A percentile compares a stretch with the other conserved stretches of the same genome.
Evolutionary conservation across 2,113 vertebrate genomes (phyloP).

Genomic region (Neoarius graeffei): DNA sequence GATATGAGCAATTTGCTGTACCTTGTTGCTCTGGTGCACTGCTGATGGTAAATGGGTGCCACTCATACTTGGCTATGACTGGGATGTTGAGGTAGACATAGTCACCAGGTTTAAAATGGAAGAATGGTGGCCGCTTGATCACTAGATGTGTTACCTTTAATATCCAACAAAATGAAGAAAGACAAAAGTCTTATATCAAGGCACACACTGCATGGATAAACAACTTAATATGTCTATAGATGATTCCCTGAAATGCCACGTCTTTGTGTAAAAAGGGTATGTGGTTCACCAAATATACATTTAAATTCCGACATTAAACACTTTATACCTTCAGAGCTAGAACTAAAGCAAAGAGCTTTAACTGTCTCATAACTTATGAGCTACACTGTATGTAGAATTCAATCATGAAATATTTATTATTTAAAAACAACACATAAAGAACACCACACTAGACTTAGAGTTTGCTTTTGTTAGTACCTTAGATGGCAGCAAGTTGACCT

Average conservation of each 20-base stretch:
- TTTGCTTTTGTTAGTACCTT: constrained; percentile 70
- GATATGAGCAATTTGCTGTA: constrained; percentile 49
- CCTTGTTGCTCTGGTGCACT: constrained; percentile 88
- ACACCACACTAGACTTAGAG: background rate
- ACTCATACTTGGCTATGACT: constrained; percentile 82
- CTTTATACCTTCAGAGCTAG: too few relatives aligned
- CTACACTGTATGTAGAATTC: background rate
- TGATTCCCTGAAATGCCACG: background rate
- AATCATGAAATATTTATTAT: background rate
- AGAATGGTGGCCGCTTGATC: constrained; percentile 79
- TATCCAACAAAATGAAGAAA: constrained; percentile 1
- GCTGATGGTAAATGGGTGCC: constrained; percentile 95
- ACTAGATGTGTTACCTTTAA: constrained; percentile 88
- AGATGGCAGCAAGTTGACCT: constrained; percentile 85
- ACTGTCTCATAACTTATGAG: background rate
- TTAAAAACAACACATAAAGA: background rate
- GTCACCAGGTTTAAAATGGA: constrained; percentile 87
- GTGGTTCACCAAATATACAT: background rate
- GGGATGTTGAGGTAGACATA: constrained; percentile 90
- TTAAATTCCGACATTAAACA: background rate
- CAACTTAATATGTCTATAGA: background rate
- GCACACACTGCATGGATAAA: background rate
- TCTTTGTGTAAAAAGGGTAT: background rate
- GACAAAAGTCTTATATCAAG: background rate
- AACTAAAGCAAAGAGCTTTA: background rate